Evolutionary conservation across 1,140 invertebrate genomes (phyloP).

Genomic region (Oedothorax gibbosus): DNA sequence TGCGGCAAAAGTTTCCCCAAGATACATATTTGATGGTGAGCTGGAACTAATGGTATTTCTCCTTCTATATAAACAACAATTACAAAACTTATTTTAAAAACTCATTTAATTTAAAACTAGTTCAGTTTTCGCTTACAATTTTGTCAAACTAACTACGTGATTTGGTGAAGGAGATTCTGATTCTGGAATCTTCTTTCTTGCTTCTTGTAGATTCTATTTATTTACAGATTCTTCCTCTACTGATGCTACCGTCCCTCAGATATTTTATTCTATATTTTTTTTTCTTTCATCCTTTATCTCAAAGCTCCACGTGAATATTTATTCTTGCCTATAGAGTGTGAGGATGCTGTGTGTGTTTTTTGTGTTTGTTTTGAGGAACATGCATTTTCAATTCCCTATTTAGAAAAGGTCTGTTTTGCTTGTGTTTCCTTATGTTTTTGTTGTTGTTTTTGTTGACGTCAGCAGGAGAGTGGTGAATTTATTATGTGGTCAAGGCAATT

Average conservation of each 20-base stretch:
- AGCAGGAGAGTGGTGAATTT: neutral
- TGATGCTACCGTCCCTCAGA: neutral
- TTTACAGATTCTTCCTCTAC: constrained; percentile 40
- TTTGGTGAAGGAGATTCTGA: constrained; percentile 18
- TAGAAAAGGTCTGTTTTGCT: neutral
- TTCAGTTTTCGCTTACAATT: no score
- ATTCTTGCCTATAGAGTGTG: constrained; percentile 12
- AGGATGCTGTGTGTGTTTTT: neutral
- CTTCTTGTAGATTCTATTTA: constrained; percentile 45
- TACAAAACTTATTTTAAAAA: no score
- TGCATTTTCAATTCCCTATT: constrained; percentile 52
- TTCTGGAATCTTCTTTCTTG: neutral
- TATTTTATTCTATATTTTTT: neutral
- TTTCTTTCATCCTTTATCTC: constrained; percentile 24
- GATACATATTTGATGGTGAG: no score
- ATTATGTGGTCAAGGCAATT: constrained; percentile 19
- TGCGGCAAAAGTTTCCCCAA: no score
- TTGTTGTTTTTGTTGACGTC: neutral
- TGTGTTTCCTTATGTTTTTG: neutral
- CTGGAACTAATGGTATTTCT: no score
- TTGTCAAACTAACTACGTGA: neutral
- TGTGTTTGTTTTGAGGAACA: constrained; percentile 28
- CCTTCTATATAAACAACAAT: no score
- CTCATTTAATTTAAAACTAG: no score
- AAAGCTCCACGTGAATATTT: constrained; percentile 41